phyloP scores from a whole-genome alignment of 2,888 invertebrate genomes.

The Galeruca laticollis region DNA sequence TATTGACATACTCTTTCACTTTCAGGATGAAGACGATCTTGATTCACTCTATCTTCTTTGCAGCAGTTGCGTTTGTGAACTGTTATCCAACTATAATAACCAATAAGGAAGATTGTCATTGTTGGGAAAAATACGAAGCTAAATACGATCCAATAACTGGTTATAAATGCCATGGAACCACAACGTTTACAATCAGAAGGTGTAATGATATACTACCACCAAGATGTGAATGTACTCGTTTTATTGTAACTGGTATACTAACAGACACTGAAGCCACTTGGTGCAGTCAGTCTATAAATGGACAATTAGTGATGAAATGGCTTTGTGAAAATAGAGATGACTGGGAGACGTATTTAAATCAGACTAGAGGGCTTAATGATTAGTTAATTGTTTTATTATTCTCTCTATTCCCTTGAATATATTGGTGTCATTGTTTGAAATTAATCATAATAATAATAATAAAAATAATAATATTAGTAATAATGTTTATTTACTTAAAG shows the following conservation, averaged over 20 bases:
- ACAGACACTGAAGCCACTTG: constrained; percentile 36
- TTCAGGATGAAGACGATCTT: constrained; percentile 2
- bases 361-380: constrained; percentile 17
- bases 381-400: not conserved
- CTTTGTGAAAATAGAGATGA: constrained; percentile 45
- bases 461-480: no score
- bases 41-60: not conserved
- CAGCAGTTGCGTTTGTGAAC: not conserved
- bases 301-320: constrained; percentile 40
- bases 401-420: no score
- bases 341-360: constrained; percentile 43
- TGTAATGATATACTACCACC: constrained; percentile 38
- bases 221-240: constrained; percentile 40
- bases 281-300: constrained; percentile 38
- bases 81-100: constrained; percentile 14
- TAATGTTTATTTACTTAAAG: no score
- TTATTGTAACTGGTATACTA: constrained; percentile 33
- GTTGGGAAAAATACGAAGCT: constrained; percentile 32
- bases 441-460: no score
- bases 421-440: no score
- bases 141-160: constrained; percentile 10
- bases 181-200: constrained; percentile 12
- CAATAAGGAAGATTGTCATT: constrained; percentile 37
- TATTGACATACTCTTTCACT: not conserved
- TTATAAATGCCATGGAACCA: constrained; percentile 45